These are phyloP conservation scores for Acanthornis magna DNA, from an alignment of 2,797 vertebrate species.

Conservation along the genomic window DNA sequence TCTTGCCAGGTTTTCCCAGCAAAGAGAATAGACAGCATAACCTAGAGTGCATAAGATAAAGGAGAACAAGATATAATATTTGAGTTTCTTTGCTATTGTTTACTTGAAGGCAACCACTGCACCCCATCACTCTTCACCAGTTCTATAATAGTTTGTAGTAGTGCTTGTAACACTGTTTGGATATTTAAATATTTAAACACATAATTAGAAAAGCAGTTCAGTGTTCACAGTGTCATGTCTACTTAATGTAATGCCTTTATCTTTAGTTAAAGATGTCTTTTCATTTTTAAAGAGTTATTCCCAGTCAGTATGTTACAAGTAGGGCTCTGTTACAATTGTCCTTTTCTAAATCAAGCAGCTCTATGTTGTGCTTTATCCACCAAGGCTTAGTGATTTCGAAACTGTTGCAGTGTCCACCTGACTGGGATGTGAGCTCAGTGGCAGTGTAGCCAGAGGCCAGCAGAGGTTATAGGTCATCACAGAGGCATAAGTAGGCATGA, in stretches of 20 bases:
- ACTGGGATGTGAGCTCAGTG: not conserved
- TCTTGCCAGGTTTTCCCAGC: not conserved
- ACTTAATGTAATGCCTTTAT: not conserved
- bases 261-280: not conserved
- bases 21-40: not conserved
- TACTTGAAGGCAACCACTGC: not conserved
- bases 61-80: not conserved
- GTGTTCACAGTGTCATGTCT: not conserved
- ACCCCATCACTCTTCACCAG: not conserved
- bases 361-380: not conserved
- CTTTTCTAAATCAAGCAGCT: not conserved
- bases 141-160: not conserved
- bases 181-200: not conserved
- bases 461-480: not conserved
- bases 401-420: fast-evolving
- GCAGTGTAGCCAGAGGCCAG: not conserved
- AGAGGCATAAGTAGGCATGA: not conserved
- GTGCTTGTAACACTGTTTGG: not conserved
- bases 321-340: not conserved
- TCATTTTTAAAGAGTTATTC: not conserved
- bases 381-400: not conserved
- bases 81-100: not conserved
- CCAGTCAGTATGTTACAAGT: not conserved
- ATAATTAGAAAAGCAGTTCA: not conserved
- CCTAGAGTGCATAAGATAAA: not conserved